These are phyloP conservation scores for Netelia virgata DNA, from an alignment of 2,888 invertebrate species.

Conservation along the genomic window DNA sequence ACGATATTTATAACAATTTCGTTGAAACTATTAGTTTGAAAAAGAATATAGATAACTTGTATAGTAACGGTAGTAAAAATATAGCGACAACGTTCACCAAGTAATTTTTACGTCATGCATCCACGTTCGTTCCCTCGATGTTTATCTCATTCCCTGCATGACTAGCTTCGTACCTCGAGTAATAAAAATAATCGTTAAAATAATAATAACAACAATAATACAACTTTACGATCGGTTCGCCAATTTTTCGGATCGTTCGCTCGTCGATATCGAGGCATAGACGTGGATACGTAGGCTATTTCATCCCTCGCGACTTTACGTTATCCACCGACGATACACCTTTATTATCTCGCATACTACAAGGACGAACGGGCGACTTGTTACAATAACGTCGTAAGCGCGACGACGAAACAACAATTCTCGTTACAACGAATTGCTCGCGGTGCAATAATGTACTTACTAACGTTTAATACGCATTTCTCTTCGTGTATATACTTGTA, in stretches of 20 bases:
- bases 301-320: constrained; percentile 31
- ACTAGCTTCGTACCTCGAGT: constrained; percentile 2
- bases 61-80: no score
- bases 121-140: no score
- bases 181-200: constrained; percentile 1
- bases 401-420: constrained; percentile 49
- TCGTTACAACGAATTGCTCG: constrained; percentile 31
- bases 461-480: constrained; percentile 37
- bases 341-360: background rate
- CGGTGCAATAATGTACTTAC: constrained; percentile 41
- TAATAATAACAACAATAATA: background rate
- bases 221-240: background rate
- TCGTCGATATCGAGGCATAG: constrained; percentile 5
- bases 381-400: constrained; percentile 43
- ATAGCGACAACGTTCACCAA: no score
- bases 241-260: constrained; percentile 39
- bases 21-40: no score
- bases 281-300: constrained; percentile 10
- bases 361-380: constrained; percentile 38
- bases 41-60: no score
- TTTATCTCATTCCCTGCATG: no score
- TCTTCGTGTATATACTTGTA: constrained; percentile 1
- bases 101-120: no score
- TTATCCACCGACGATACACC: constrained; percentile 14
- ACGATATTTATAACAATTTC: no score